These are phyloP conservation scores for Hirudo medicinalis DNA, from an alignment of 1,140 invertebrate genomes.

Conservation along the genomic window DNA sequence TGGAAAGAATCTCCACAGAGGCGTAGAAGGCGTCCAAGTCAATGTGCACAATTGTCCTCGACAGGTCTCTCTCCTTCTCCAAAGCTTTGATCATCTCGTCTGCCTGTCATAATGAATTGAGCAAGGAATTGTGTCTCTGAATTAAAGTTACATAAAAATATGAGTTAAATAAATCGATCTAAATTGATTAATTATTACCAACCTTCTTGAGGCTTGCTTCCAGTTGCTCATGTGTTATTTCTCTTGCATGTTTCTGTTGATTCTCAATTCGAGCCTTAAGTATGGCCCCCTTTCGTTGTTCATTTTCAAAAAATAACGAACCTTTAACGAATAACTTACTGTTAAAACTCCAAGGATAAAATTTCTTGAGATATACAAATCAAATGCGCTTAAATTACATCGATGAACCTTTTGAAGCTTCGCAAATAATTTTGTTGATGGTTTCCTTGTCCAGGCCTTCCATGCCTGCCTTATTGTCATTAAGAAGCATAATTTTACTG, in stretches of 20 bases:
- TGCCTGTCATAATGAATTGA: constrained; percentile 34
- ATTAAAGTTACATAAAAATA: neutral
- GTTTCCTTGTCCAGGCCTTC: constrained; percentile 46
- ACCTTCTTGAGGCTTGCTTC: constrained; percentile 27
- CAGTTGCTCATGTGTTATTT: constrained; percentile 37
- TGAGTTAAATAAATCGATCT: neutral
- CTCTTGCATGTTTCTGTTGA: constrained; percentile 32
- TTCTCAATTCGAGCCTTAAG: constrained; percentile 40
- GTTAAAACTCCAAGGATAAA: constrained; percentile 2
- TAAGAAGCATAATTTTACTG: constrained; percentile 26
- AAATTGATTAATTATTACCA: neutral
- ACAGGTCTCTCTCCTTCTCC: constrained; percentile 41
- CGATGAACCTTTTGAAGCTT: constrained; percentile 45
- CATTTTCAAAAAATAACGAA: constrained; percentile 48
- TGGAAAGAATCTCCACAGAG: constrained; percentile 53
- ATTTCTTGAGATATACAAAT: neutral
- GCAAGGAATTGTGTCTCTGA: neutral
- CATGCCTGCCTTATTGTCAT: constrained; percentile 50
- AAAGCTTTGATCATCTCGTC: constrained; percentile 36
- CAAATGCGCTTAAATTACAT: neutral
- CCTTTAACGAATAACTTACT: constrained; percentile 28
- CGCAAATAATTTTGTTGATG: constrained; percentile 50
- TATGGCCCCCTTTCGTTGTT: constrained; percentile 41
- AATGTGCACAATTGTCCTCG: constrained; percentile 49
- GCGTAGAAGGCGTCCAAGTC: constrained; percentile 59